A percentile compares a stretch with the other conserved stretches of the same genome.
Evolutionary conservation across 1,140 invertebrate genomes (phyloP).

Genomic region (Cephus cinctus): DNA sequence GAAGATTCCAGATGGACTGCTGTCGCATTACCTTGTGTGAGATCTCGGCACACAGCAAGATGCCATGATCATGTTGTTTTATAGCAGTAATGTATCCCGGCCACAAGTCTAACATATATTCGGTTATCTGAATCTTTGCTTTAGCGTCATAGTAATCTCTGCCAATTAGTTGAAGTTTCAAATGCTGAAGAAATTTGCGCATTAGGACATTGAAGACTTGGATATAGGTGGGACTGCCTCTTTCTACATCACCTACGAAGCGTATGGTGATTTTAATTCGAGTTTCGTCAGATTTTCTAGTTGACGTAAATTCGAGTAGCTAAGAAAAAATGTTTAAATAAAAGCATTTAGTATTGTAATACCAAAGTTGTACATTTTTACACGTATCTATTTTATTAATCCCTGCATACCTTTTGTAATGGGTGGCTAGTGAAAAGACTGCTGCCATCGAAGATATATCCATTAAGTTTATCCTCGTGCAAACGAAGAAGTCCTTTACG

Average conservation of each 20-base stretch:
- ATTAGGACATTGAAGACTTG: conserved; percentile 78
- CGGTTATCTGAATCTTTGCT: conserved; percentile 54
- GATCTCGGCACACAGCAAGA: conserved; percentile 75
- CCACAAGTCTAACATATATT: conserved; percentile 66
- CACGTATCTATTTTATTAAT: too few relatives aligned
- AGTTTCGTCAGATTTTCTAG: conserved; percentile 35
- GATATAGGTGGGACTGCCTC: conserved; percentile 25
- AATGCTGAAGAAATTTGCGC: conserved; percentile 65
- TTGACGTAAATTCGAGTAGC: conserved; percentile 38
- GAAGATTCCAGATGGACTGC: conserved; percentile 59
- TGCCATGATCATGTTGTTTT: conserved; percentile 69
- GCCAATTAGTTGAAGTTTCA: conserved; percentile 70
- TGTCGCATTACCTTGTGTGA: conserved; percentile 72
- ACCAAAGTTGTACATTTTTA: conserved; percentile 22
- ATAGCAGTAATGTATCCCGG: conserved; percentile 80
- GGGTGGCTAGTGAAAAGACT: conserved; percentile 43
- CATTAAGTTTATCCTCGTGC: conserved; percentile 59
- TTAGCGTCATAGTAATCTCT: conserved; percentile 77
- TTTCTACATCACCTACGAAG: conserved; percentile 23
- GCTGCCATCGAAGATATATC: conserved; percentile 59
- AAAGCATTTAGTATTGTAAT: neutral
- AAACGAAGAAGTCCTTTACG: conserved; percentile 62
- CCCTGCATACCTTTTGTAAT: conserved; percentile 30
- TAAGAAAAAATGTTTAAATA: conserved; percentile 24
- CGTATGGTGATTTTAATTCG: conserved; percentile 43